Evolutionary conservation across 37 sponge, comb jelly and placozoan species (phyloP).

Genomic region (Theonella swinhoei): DNA sequence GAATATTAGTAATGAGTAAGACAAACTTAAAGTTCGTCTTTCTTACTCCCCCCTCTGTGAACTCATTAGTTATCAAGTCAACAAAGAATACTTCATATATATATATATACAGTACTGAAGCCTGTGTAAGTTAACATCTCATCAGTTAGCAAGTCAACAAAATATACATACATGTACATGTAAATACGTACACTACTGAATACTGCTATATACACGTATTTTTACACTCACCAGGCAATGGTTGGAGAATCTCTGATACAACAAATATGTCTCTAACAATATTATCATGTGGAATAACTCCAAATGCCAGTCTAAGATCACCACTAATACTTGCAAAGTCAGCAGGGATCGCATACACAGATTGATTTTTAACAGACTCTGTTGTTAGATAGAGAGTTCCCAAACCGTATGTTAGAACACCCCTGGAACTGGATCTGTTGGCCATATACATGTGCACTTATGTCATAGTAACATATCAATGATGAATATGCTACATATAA

Average conservation of each 20-base stretch:
- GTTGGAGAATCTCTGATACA: background rate
- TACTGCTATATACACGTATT: too few relatives aligned
- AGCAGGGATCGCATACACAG: constrained; percentile 21
- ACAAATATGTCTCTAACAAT: constrained; percentile 12
- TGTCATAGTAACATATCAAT: too few relatives aligned
- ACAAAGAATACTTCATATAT: too few relatives aligned
- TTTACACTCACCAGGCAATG: constrained; percentile 13
- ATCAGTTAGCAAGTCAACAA: too few relatives aligned
- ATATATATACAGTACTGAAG: too few relatives aligned
- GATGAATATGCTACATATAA: too few relatives aligned
- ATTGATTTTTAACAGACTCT: background rate
- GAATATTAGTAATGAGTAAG: too few relatives aligned
- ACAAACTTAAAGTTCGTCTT: too few relatives aligned
- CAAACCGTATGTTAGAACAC: constrained; percentile 20
- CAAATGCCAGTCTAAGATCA: constrained; percentile 8
- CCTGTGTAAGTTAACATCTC: too few relatives aligned
- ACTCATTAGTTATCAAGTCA: too few relatives aligned
- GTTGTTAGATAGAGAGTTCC: constrained; percentile 18
- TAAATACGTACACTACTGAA: too few relatives aligned
- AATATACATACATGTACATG: background rate
- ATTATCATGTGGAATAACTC: background rate
- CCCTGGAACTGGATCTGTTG: constrained; percentile 26
- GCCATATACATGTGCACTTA: background rate
- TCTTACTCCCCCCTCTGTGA: too few relatives aligned
- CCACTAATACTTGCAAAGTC: background rate